Evolutionary conservation across 2,797 vertebrate genomes (phyloP).

Genomic region (Poecile montanus): DNA sequence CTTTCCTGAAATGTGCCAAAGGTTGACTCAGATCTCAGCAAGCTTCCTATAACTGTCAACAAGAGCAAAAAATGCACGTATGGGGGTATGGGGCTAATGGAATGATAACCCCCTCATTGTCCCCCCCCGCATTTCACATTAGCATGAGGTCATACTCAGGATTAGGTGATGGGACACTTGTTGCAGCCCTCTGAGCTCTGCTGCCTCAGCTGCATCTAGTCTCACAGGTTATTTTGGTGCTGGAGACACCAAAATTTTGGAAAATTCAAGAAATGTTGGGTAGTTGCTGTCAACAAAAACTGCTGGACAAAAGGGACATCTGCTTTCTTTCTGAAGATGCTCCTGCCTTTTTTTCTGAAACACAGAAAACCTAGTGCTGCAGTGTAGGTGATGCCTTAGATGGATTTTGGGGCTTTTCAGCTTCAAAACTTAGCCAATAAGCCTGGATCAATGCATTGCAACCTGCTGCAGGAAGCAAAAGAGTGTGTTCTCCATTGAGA

Average conservation of each 20-base stretch:
- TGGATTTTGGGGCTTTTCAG: not conserved
- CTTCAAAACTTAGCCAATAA: constrained; percentile 4
- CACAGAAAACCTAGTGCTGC: not conserved
- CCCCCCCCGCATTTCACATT: not conserved
- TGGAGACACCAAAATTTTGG: not conserved
- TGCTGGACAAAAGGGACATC: not conserved
- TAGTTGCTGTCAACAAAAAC: not conserved
- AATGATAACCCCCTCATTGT: not conserved
- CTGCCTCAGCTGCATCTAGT: not conserved
- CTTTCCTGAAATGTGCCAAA: not conserved
- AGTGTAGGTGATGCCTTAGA: not conserved
- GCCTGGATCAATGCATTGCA: not conserved
- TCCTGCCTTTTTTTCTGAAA: not conserved
- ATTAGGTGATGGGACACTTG: not conserved
- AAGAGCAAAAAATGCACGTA: not conserved
- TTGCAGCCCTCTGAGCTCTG: not conserved
- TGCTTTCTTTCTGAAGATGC: not conserved
- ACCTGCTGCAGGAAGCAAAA: not conserved
- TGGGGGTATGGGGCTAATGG: not conserved
- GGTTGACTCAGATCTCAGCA: not conserved
- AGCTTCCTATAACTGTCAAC: not conserved
- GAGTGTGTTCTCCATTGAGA: not conserved
- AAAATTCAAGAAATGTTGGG: not conserved
- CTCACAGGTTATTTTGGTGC: not conserved
- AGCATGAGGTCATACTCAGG: not conserved